A percentile compares a stretch with the other conserved stretches of the same genome.
phyloP scores from a whole-genome alignment of 2,888 invertebrate genomes.

The Caenorhabditis angaria region DNA sequence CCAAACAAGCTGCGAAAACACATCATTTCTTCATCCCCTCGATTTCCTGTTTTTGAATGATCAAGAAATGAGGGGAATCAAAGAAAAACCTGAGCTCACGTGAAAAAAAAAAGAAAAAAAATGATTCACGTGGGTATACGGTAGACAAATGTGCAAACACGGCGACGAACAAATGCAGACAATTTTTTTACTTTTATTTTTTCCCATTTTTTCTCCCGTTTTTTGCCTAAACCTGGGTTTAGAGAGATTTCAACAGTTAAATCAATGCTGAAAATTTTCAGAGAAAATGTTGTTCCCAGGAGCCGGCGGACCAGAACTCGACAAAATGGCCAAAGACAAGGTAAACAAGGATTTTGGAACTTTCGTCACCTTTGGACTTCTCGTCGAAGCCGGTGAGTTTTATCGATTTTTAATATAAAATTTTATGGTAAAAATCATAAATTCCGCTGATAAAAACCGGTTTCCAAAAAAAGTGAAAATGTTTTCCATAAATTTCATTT shows the following conservation, averaged over 20 bases:
- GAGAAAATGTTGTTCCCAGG: constrained; percentile 44
- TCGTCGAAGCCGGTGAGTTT: constrained; percentile 40
- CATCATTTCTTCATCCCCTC: neutral
- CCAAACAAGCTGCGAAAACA: neutral
- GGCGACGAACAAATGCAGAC: neutral
- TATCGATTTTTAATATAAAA: neutral
- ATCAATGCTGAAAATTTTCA: too few relatives aligned
- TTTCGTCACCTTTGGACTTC: constrained; percentile 40
- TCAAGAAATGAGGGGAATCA: neutral
- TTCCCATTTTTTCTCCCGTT: neutral
- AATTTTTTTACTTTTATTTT: constrained; percentile 14
- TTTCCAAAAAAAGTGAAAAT: constrained; percentile 4
- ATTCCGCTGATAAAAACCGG: constrained; percentile 5
- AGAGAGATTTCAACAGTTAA: neutral
- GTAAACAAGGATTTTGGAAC: constrained; percentile 41
- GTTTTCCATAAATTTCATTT: constrained; percentile 3
- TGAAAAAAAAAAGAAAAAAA: neutral
- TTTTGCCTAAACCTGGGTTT: constrained; percentile 5
- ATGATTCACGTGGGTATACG: neutral
- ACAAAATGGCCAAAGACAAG: constrained; percentile 41
- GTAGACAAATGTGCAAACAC: neutral
- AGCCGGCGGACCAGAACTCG: constrained; percentile 44
- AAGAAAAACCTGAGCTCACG: neutral
- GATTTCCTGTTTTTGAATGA: neutral
- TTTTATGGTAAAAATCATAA: neutral